Evolutionary conservation across 2,797 vertebrate genomes (phyloP).

Genomic region (Gallinago stenura): DNA sequence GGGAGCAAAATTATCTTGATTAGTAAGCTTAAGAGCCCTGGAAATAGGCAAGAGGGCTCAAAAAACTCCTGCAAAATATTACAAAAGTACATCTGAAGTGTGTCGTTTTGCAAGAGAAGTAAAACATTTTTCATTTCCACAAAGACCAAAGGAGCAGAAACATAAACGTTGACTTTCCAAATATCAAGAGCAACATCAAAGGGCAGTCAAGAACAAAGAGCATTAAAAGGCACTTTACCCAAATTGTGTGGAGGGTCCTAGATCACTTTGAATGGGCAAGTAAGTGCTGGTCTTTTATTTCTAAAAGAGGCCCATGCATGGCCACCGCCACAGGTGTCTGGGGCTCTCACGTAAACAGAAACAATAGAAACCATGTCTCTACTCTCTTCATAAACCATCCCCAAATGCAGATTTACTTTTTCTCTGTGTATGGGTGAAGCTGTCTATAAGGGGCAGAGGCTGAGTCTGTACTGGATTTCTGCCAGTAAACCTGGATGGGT

Average conservation of each 20-base stretch:
- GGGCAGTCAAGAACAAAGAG: not conserved
- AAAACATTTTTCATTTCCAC: not conserved
- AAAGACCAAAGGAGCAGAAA: slow-evolving; percentile 19
- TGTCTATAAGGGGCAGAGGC: not conserved
- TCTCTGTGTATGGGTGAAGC: not conserved
- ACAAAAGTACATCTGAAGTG: not conserved
- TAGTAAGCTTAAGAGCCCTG: not conserved
- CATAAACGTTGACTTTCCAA: not conserved
- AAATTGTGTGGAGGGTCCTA: not conserved
- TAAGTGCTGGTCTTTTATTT: not conserved
- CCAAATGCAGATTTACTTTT: not conserved
- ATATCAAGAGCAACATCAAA: not conserved
- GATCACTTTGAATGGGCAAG: not conserved
- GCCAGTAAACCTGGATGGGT: fast-evolving
- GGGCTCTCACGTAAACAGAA: not conserved
- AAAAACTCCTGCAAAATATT: not conserved
- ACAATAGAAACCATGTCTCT: not conserved
- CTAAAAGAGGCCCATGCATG: not conserved
- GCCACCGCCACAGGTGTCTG: not conserved
- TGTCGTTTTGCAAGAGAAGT: not conserved
- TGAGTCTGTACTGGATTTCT: not conserved
- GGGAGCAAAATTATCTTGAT: not conserved
- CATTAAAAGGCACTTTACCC: not conserved
- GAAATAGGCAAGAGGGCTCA: not conserved
- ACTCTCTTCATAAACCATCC: not conserved